Base-by-base conservation (phyloP, 1,140 invertebrate species). In the Rhynchophorus ferrugineus region DNA sequence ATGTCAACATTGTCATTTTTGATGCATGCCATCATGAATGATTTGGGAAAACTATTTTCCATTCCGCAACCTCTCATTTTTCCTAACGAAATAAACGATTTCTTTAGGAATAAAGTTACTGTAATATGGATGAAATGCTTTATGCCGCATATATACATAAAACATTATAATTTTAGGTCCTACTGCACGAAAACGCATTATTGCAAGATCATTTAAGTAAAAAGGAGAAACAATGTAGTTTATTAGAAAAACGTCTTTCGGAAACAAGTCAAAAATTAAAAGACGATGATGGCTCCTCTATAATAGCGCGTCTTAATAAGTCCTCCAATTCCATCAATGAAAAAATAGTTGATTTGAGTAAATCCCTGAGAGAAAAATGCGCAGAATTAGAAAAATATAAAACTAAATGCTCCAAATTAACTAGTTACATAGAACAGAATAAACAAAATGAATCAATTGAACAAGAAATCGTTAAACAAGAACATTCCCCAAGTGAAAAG, bases 281-380 rank as follows among this genome's bases (percentile, higher is more conserved):
- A 41, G 1, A 1, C 20, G 17, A 41, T n/a, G 38, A 41, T n/a
- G 11, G 24, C 11, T 6, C 5, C 11, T 11, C 24, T 29, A 29
- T 29, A 6, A 6, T 29, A 29, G 24, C 5, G 24, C 24, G 24
- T 6, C 5, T 29, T 29, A 47, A 42, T 18, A n/a, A 44, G 2
- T 9, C 42, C 2, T 24, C 21, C 6, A 18, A 39, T 38, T 36
- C 18, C 13, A 34, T 54, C 1, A 54, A 36, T 38, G 19, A 59
- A 8, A 76, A 74, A 58, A 69, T 75, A 36, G 67, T 70, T 0
- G 72, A 76, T 58, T 55, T 76, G 11, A 72, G 69, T 44, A 75
- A 73, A 56, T 71, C 68, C 58, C 64, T 71, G 3, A 59, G 71
- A 54, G 71, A 76, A 49, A 68, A 70, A 48, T 69, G 58, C 3